Evolutionary conservation across 1,140 invertebrate genomes (phyloP).

Genomic region (Amyelois transitella): DNA sequence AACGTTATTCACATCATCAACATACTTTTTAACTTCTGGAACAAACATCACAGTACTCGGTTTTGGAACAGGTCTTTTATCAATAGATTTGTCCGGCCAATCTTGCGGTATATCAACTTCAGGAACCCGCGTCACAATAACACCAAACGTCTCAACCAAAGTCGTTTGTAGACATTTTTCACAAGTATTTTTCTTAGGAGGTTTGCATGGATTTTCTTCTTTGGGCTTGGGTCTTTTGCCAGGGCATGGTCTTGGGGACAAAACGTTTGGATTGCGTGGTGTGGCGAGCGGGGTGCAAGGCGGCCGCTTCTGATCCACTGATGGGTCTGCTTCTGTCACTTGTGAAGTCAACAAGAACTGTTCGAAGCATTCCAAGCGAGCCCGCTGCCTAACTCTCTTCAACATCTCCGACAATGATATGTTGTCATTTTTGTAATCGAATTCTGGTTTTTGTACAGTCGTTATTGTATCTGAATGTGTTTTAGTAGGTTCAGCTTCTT

Average conservation of each 20-base stretch:
- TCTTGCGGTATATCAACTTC: not conserved
- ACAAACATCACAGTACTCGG: not conserved
- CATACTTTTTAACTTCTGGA: not conserved
- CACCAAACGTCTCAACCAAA: not conserved
- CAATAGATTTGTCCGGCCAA: not conserved
- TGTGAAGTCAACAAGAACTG: not conserved
- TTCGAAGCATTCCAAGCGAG: not conserved
- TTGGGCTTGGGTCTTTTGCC: not conserved
- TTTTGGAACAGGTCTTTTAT: not conserved
- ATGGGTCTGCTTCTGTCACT: not conserved
- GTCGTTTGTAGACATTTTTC: not conserved
- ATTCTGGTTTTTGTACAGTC: not conserved
- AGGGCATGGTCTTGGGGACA: not conserved
- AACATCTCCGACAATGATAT: not conserved
- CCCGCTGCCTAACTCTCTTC: not conserved
- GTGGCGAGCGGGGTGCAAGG: not conserved
- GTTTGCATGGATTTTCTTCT: not conserved
- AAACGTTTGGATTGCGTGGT: not conserved
- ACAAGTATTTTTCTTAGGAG: not conserved
- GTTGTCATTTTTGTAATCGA: not conserved
- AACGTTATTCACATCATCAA: not conserved
- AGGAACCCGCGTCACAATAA: not conserved
- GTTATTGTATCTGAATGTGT: not conserved
- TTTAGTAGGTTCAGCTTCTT: not conserved
- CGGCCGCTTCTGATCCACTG: not conserved